Base-by-base conservation (phyloP, 2,797 vertebrate genomes). In the Salarias fasciatus region DNA sequence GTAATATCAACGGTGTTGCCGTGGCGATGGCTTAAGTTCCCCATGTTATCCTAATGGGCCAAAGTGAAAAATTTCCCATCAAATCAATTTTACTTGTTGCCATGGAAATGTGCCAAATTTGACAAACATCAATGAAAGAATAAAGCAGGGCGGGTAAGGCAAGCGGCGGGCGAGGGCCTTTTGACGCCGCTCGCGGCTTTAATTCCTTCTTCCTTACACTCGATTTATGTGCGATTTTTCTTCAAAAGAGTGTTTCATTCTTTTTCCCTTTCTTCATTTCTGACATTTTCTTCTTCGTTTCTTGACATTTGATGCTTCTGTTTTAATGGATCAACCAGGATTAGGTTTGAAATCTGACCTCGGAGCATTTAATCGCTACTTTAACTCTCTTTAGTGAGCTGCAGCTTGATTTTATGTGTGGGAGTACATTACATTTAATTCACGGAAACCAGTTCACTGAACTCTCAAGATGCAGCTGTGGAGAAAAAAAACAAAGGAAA, bases 261-360 rank as follows among this genome's bases (percentile, higher is more conserved):
- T 37, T 5, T 11, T 33, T 37, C 47, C 41, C 14, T 1, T 42
- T 38, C 42, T 42, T n/a, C 15, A 24, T 24, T 8, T 33, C 31
- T 45, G 37, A 46, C 29, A 41, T 38, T 48, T 65, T 45, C 18
- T 7, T 49, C 5, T 47, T 48, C 6, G 5, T 45, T 60, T 57
- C 63, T 44, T 38, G 53, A 60, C 43, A 56, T 45, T n/a, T 30
- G 49, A 74, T 53, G 38, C 41, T 43, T 63, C 37, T 43, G 43
- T 48, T 14, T 53, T 48, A 71, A 24, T 18, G 18, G 18, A 48
- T 65, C 60, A 55, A 48, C 9, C 36, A 38, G 53, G 31, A 63
- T 75, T 77, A 51, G 11, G 24, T 63, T 66, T 63, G 11, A 14
- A 50, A 33, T 60, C 14, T 46, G 64, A 75, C 70, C 5, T 58